These are phyloP conservation scores for Drosophila bunnanda DNA, from an alignment of 2,888 invertebrate genomes.

Conservation along the genomic window DNA sequence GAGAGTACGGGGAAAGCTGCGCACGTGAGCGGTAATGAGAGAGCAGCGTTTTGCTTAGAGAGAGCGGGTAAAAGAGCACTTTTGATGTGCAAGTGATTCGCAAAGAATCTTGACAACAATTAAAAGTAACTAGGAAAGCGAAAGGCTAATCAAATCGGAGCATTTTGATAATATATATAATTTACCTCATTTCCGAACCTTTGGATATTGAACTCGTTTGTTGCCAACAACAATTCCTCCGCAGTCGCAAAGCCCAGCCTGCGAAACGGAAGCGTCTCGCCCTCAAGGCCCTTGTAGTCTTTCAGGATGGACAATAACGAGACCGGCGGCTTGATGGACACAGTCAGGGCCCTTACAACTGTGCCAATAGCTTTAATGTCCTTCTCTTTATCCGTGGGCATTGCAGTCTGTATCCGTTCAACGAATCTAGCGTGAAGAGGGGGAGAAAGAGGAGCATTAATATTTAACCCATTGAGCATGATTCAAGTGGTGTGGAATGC, in stretches of 20 bases:
- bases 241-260: conserved; percentile 87
- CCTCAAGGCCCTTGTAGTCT: conserved; percentile 88
- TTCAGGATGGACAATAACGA: conserved; percentile 84
- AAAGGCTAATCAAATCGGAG: conserved; percentile 3
- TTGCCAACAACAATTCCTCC: conserved; percentile 87
- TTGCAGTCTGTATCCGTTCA: conserved; percentile 3
- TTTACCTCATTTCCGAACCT: conserved; percentile 48
- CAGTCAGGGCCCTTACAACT: conserved; percentile 81
- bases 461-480: conserved; percentile 26
- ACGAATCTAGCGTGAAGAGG: conserved; percentile 11
- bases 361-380: conserved; percentile 69
- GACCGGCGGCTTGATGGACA: conserved; percentile 76
- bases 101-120: conserved; percentile 31
- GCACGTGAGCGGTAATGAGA: conserved; percentile 9
- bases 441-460: conserved; percentile 2
- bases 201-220: conserved; percentile 86
- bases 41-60: conserved; percentile 17
- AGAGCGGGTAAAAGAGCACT: conserved; percentile 20
- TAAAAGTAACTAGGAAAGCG: not conserved
- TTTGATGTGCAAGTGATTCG: conserved; percentile 17
- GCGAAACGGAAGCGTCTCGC: conserved; percentile 87
- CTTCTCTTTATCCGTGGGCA: conserved; percentile 53
- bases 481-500: conserved; percentile 52
- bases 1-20: conserved; percentile 39
- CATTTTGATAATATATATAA: not conserved